Evolutionary conservation across 2,888 invertebrate species (phyloP).

Genomic region (Hemithea aestivaria): DNA sequence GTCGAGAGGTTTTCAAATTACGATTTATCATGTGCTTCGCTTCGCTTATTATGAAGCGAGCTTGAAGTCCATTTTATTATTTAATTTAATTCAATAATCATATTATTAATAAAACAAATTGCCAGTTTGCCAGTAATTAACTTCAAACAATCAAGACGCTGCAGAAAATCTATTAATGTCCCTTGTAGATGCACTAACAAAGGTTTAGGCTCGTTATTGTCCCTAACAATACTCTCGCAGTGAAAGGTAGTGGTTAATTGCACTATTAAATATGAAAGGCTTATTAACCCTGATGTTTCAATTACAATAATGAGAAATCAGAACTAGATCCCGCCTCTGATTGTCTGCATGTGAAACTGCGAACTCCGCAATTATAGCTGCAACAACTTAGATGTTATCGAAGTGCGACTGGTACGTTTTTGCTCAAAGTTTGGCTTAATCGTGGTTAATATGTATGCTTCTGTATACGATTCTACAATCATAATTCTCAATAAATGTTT

Average conservation of each 20-base stretch:
- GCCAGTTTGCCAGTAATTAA: no score
- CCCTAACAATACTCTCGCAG: constrained; percentile 38
- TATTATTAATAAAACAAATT: no score
- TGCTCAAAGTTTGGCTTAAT: no score
- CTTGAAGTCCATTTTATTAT: no score
- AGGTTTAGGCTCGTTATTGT: constrained; percentile 39
- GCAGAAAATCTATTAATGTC: constrained; percentile 18
- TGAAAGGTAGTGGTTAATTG: constrained; percentile 58
- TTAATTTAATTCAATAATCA: no score
- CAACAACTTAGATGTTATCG: constrained; percentile 28
- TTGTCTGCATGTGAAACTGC: constrained; percentile 37
- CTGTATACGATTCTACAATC: no score
- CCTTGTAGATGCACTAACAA: constrained; percentile 22
- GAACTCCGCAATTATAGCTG: constrained; percentile 37
- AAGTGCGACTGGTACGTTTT: no score
- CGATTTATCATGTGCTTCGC: no score
- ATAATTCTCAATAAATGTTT: no score
- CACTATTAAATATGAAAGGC: constrained; percentile 58
- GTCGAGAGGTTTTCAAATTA: no score
- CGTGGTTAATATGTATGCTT: no score
- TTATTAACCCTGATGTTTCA: constrained; percentile 56
- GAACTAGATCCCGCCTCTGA: constrained; percentile 37
- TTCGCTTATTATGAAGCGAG: no score
- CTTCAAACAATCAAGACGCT: background rate
- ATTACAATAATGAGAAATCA: constrained; percentile 53